Evolutionary conservation across 2,113 vertebrate genomes (phyloP).

Genomic region (Miniopterus natalensis): DNA sequence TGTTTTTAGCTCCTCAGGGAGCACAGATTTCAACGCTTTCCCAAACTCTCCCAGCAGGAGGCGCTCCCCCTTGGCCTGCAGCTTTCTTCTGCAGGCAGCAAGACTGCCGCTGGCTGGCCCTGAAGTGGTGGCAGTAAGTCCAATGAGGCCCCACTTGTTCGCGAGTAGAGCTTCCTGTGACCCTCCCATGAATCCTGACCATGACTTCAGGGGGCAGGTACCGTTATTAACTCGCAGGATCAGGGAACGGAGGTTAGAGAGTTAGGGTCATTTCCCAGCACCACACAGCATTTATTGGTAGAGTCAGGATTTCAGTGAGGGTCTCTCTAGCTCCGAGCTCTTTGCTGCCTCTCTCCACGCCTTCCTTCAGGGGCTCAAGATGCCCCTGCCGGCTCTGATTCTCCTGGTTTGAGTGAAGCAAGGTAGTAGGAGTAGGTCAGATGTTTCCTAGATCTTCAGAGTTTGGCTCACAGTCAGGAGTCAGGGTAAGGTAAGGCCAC

Average conservation of each 20-base stretch:
- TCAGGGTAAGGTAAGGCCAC: background rate
- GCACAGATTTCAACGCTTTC: background rate
- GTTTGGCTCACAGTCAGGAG: background rate
- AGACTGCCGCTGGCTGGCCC: no score
- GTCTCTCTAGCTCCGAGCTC: background rate
- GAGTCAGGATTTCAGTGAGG: background rate
- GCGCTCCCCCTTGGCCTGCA: no score
- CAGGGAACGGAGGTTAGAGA: background rate
- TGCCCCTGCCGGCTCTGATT: background rate
- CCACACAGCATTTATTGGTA: background rate
- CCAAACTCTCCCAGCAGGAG: background rate
- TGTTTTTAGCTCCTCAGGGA: background rate
- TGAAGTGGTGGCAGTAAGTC: background rate
- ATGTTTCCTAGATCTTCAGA: background rate
- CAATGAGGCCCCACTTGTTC: background rate
- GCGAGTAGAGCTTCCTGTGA: background rate
- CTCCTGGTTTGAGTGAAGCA: background rate
- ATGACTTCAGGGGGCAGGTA: background rate
- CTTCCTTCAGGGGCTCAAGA: background rate
- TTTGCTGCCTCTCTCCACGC: background rate
- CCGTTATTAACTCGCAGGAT: background rate
- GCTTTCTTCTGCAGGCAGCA: background rate
- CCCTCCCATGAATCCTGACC: fast-evolving
- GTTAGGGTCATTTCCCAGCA: background rate
- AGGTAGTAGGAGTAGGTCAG: background rate